Evolutionary conservation across 2,888 invertebrate species (phyloP).

Genomic region (Ochlodes sylvanus): DNA sequence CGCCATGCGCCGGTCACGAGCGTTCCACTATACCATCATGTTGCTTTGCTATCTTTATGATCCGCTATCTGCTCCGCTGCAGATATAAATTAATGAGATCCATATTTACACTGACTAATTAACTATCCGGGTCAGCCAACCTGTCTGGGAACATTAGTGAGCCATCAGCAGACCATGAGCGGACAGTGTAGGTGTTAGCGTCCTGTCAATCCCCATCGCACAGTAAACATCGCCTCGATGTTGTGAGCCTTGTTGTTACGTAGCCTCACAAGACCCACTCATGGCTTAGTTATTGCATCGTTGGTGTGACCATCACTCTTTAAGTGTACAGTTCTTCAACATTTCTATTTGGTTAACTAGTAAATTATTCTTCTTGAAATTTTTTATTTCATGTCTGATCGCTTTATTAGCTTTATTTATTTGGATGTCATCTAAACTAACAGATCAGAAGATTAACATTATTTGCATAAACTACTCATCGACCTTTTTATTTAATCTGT

Average conservation of each 20-base stretch:
- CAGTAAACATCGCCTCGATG: slow-evolving; percentile 70
- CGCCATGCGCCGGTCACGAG: slow-evolving; percentile 15
- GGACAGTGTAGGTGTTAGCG: slow-evolving; percentile 64
- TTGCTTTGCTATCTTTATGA: slow-evolving; percentile 22
- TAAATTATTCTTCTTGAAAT: slow-evolving; percentile 64
- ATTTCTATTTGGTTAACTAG: slow-evolving; percentile 66
- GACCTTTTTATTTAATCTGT: slow-evolving; percentile 51
- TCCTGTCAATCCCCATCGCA: slow-evolving; percentile 65
- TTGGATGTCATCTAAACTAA: slow-evolving; percentile 72
- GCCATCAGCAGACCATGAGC: slow-evolving; percentile 57
- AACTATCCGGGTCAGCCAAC: slow-evolving; percentile 22
- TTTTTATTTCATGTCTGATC: slow-evolving; percentile 66
- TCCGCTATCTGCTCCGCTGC: slow-evolving; percentile 22
- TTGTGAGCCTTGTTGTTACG: slow-evolving; percentile 71
- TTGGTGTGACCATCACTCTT: slow-evolving; percentile 68
- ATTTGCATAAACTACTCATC: slow-evolving; percentile 48
- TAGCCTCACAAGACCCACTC: slow-evolving; percentile 73
- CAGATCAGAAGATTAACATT: slow-evolving; percentile 58
- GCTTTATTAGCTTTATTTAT: slow-evolving; percentile 65
- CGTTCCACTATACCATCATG: slow-evolving; percentile 16
- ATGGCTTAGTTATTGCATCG: slow-evolving; percentile 81
- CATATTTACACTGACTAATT: slow-evolving; percentile 5
- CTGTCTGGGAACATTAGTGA: slow-evolving; percentile 27
- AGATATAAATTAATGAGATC: slow-evolving; percentile 19
- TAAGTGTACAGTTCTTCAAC: slow-evolving; percentile 64